A percentile compares a stretch with the other conserved stretches of the same genome.
These are phyloP conservation scores for Listronotus oregonensis DNA, from an alignment of 1,140 invertebrate species.

Conservation along the genomic window DNA sequence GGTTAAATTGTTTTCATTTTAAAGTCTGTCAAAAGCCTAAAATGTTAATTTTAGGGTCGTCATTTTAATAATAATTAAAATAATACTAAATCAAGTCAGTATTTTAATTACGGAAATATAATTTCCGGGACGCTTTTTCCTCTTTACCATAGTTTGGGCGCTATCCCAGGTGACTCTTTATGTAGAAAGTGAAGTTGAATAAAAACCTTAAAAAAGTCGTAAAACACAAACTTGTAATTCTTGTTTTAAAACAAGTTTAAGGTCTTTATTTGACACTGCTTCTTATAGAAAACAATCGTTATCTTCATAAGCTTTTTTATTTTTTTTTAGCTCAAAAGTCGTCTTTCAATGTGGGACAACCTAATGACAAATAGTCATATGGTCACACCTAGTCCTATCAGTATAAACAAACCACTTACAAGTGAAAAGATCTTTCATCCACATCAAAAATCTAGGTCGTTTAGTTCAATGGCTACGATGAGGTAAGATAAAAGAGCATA, in stretches of 20 bases:
- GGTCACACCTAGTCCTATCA: conserved; percentile 42
- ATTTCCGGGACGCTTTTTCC: too few species aligned
- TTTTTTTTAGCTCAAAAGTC: conserved; percentile 45
- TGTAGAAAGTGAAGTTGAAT: too few species aligned
- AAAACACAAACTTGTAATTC: too few species aligned
- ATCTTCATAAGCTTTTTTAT: not conserved
- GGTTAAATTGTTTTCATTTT: too few species aligned
- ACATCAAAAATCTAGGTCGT: conserved; percentile 58
- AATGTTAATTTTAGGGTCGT: too few species aligned
- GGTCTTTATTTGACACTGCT: not conserved
- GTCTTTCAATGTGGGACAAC: conserved; percentile 47
- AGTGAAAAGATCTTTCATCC: conserved; percentile 11
- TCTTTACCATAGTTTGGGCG: too few species aligned
- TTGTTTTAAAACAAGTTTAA: not conserved
- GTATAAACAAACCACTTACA: conserved; percentile 24
- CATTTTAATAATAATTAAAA: too few species aligned
- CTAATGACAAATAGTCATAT: conserved; percentile 33
- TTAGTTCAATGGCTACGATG: conserved; percentile 67
- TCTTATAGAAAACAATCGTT: not conserved
- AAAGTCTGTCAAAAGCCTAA: too few species aligned
- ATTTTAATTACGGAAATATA: too few species aligned
- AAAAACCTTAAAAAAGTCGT: too few species aligned
- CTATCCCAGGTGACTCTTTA: too few species aligned
- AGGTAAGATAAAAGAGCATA: conserved; percentile 42
- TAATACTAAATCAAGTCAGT: too few species aligned